phyloP scores from a whole-genome alignment of 2,888 invertebrate genomes.

The Lagria hirta region DNA sequence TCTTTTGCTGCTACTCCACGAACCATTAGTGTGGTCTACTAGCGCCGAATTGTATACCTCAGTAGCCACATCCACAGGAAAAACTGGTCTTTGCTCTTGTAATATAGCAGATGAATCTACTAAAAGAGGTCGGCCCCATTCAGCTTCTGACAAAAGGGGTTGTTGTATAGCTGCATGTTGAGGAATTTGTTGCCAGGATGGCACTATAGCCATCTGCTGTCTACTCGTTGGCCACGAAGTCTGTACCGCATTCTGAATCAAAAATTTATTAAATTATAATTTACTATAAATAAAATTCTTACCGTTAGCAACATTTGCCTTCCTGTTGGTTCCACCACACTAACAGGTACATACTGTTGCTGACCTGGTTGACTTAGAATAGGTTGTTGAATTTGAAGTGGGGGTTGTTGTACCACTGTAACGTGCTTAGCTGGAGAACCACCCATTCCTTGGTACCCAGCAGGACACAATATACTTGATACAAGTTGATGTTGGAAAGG shows the following conservation, averaged over 20 bases:
- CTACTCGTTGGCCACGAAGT: slow-evolving; percentile 72
- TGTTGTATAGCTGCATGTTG: slow-evolving; percentile 63
- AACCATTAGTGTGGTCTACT: slow-evolving; percentile 56
- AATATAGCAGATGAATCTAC: slow-evolving; percentile 75
- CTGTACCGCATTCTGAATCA: slow-evolving; percentile 62
- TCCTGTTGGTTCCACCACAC: slow-evolving; percentile 85
- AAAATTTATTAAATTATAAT: background rate
- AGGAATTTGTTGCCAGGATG: slow-evolving; percentile 81
- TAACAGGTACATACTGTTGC: slow-evolving; percentile 91
- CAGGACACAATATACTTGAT: slow-evolving; percentile 91
- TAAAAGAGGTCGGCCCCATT: slow-evolving; percentile 74
- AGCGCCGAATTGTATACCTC: slow-evolving; percentile 62
- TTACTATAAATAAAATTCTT: slow-evolving; percentile 33
- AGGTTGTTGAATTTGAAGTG: slow-evolving; percentile 76
- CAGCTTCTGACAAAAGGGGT: slow-evolving; percentile 61
- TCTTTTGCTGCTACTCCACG: slow-evolving; percentile 53
- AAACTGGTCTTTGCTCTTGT: slow-evolving; percentile 66
- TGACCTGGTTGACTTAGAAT: slow-evolving; percentile 79
- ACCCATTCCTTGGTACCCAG: slow-evolving; percentile 77
- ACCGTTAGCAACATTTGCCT: slow-evolving; percentile 77
- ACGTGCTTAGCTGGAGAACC: slow-evolving; percentile 70
- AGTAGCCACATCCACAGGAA: slow-evolving; percentile 60
- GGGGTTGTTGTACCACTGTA: slow-evolving; percentile 67
- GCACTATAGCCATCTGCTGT: slow-evolving; percentile 76
- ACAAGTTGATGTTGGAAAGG: slow-evolving; percentile 90